Conservation (phyloP, 2,797 vertebrate genomes). For the Rhabdomys pumilio region DNA sequence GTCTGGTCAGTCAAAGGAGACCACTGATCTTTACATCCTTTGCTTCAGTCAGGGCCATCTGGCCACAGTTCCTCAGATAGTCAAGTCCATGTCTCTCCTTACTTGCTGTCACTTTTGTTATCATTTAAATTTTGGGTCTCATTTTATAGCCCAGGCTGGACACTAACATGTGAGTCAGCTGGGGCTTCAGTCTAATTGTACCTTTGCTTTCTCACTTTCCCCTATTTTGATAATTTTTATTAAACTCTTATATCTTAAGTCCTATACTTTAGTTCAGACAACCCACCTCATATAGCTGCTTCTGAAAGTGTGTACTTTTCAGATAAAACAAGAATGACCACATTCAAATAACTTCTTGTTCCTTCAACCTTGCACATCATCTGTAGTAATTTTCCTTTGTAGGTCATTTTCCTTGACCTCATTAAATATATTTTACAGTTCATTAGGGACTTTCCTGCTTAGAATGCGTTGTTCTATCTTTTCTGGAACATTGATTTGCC, state of each 20-base stretch:
- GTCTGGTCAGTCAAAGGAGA: neutral
- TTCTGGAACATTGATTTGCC: neutral
- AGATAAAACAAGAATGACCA: conserved; percentile 14
- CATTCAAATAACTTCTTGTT: conserved; percentile 33
- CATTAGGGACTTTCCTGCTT: neutral
- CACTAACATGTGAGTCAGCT: neutral
- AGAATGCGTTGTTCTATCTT: neutral
- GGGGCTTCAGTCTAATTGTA: neutral
- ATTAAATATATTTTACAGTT: conserved; percentile 29
- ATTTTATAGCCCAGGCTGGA: neutral
- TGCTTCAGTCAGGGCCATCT: neutral
- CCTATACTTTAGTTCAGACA: neutral
- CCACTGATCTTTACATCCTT: neutral
- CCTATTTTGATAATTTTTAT: conserved; percentile 20
- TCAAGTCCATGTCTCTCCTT: neutral
- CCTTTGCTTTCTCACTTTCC: conserved; percentile 23
- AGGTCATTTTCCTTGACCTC: neutral
- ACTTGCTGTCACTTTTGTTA: neutral
- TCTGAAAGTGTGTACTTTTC: conserved; percentile 4
- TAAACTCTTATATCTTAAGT: conserved; percentile 1
- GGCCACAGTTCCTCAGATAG: neutral
- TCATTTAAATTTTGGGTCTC: neutral
- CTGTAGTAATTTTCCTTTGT: conserved; percentile 22
- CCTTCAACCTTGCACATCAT: neutral
- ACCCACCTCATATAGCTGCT: neutral